phyloP scores from a whole-genome alignment of 2,113 vertebrate genomes.

The Hyperopisus bebe region DNA sequence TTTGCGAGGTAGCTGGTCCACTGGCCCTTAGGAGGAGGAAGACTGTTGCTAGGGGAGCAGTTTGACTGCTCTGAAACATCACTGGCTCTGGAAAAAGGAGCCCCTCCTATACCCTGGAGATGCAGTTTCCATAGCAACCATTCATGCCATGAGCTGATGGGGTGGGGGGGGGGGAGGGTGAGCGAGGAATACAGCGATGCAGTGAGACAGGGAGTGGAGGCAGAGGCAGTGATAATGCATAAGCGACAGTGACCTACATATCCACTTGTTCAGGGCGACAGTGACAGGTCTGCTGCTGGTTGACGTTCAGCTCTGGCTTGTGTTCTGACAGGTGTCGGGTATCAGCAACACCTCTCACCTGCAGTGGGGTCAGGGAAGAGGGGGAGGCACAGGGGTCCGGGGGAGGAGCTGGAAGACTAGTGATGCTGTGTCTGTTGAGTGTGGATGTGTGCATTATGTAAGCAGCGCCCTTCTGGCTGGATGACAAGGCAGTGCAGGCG shows the following conservation, averaged over 20 bases:
- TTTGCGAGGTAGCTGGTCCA: background rate
- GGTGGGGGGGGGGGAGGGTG: slow-evolving; percentile 10
- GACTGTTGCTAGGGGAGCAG: slow-evolving; percentile 59
- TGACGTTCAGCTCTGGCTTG: slow-evolving; percentile 20
- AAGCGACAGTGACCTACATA: slow-evolving; percentile 50
- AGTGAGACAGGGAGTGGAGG: slow-evolving; percentile 19
- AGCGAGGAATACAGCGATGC: slow-evolving; percentile 27
- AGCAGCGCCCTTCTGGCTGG: background rate
- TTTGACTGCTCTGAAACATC: slow-evolving; percentile 46
- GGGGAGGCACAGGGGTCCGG: background rate
- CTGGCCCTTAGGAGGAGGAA: slow-evolving; percentile 14
- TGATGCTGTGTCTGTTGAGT: background rate
- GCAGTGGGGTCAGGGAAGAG: slow-evolving; percentile 18
- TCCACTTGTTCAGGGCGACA: slow-evolving; percentile 36
- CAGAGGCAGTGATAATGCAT: slow-evolving; percentile 21
- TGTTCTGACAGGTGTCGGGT: slow-evolving; percentile 10
- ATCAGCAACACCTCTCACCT: slow-evolving; percentile 12
- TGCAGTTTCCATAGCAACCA: slow-evolving; percentile 66
- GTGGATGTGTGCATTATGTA: background rate
- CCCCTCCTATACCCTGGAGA: slow-evolving; percentile 52
- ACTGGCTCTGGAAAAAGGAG: slow-evolving; percentile 52
- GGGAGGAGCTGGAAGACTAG: background rate
- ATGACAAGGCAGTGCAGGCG: background rate
- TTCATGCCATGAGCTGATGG: slow-evolving; percentile 46
- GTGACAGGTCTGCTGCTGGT: slow-evolving; percentile 40